These are phyloP conservation scores for Parascotia fuliginaria DNA, from an alignment of 2,888 invertebrate species.

Conservation along the genomic window DNA sequence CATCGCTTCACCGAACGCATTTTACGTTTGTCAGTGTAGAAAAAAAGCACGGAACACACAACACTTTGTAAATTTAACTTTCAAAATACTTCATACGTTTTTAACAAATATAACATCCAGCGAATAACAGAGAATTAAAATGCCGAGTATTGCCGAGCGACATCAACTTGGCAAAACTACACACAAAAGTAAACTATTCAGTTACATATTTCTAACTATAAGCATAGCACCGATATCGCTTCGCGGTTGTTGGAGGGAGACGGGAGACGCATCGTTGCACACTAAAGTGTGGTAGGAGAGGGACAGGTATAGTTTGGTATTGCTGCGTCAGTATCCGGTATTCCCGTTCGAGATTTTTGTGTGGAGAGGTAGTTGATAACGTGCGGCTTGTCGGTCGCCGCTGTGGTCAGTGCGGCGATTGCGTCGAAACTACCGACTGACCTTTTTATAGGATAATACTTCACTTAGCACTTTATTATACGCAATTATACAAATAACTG, in stretches of 20 bases:
- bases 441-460: conserved; percentile 56
- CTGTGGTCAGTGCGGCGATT: conserved; percentile 56
- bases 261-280: conserved; percentile 36
- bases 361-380: conserved; percentile 58
- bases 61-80: conserved; percentile 42
- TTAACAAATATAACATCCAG: conserved; percentile 40
- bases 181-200: conserved; percentile 75
- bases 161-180: conserved; percentile 74
- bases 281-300: conserved; percentile 43
- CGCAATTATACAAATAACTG: conserved; percentile 5
- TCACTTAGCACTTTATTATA: conserved; percentile 17
- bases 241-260: conserved; percentile 55
- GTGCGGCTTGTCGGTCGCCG: conserved; percentile 36
- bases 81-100: conserved; percentile 60
- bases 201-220: conserved; percentile 56
- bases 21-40: conserved; percentile 53
- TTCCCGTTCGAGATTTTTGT: conserved; percentile 76
- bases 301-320: conserved; percentile 53
- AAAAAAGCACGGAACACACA: conserved; percentile 41
- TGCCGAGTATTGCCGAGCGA: conserved; percentile 49
- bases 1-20: conserved; percentile 53
- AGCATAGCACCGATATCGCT: conserved; percentile 59
- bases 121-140: conserved; percentile 61
- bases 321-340: conserved; percentile 69
- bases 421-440: conserved; percentile 53